Conservation (phyloP, 2,888 invertebrate genomes). For the Torymus texanus region DNA sequence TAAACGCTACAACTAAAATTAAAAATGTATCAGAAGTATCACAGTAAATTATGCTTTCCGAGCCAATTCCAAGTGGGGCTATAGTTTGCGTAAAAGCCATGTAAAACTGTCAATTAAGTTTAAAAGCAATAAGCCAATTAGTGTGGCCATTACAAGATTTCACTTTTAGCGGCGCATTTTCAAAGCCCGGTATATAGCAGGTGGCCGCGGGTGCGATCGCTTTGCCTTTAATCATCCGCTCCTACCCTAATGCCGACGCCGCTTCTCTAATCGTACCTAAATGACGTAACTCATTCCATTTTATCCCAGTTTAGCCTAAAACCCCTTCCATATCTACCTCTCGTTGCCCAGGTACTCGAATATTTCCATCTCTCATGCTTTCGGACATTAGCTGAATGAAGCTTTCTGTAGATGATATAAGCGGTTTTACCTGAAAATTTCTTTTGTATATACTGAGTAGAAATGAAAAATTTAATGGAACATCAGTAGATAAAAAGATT, state of each 20-base stretch:
- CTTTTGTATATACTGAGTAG: too few species aligned
- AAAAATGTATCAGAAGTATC: too few species aligned
- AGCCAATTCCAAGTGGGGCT: too few species aligned
- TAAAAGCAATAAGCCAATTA: too few species aligned
- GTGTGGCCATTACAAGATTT: not conserved
- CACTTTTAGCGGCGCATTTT: conserved; percentile 10
- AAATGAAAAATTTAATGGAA: too few species aligned
- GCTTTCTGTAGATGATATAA: too few species aligned
- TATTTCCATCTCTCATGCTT: conserved; percentile 23
- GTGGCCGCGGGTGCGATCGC: not conserved
- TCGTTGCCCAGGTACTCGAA: not conserved
- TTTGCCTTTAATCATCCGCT: conserved; percentile 17
- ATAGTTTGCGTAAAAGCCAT: too few species aligned
- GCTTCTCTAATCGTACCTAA: conserved; percentile 34
- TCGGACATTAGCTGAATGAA: not conserved
- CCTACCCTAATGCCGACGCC: not conserved
- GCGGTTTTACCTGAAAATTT: too few species aligned
- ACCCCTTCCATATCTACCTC: not conserved
- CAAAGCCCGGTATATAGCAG: not conserved
- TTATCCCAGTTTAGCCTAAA: conserved; percentile 43
- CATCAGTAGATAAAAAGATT: too few species aligned
- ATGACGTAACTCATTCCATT: conserved; percentile 46
- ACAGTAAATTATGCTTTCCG: too few species aligned
- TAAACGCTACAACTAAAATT: too few species aligned
- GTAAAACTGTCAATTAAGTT: too few species aligned